Percentiles rank a stretch among this genome's conserved stretches.
Evolutionary conservation across 2,888 invertebrate species (phyloP).

Genomic region (Eurytoma californica): DNA sequence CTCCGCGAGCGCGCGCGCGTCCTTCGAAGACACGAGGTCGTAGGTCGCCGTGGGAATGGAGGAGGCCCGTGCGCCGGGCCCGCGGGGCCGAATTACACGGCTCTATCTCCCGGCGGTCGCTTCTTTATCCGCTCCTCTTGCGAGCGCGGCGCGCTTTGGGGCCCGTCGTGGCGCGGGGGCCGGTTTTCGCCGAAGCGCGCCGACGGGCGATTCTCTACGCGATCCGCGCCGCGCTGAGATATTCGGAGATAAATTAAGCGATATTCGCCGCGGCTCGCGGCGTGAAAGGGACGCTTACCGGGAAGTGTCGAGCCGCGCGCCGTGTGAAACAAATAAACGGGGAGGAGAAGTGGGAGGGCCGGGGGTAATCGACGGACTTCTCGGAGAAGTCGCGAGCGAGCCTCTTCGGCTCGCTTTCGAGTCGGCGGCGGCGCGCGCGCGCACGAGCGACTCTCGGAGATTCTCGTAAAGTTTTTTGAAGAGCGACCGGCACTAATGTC

Average conservation of each 20-base stretch:
- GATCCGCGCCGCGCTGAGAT: slow-evolving; percentile 4
- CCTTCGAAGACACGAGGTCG: slow-evolving; percentile 61
- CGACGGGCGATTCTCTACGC: slow-evolving; percentile 26
- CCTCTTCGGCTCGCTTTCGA: not conserved
- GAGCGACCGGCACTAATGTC: slow-evolving; percentile 7
- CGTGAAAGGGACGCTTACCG: slow-evolving; percentile 50
- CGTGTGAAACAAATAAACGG: slow-evolving; percentile 46
- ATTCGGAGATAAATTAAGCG: slow-evolving; percentile 52
- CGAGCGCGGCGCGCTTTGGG: not conserved
- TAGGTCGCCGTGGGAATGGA: slow-evolving; percentile 69
- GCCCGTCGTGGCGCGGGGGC: not conserved
- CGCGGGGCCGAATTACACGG: slow-evolving; percentile 66
- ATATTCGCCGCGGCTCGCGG: slow-evolving; percentile 32
- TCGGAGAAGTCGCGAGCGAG: slow-evolving; percentile 37
- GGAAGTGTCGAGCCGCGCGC: slow-evolving; percentile 44
- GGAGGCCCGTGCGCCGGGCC: slow-evolving; percentile 62
- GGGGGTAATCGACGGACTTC: slow-evolving; percentile 45
- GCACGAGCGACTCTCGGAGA: not conserved
- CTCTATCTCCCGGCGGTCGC: slow-evolving; percentile 58
- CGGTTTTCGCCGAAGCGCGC: slow-evolving; percentile 47
- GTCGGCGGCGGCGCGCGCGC: not conserved
- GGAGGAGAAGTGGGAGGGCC: slow-evolving; percentile 47
- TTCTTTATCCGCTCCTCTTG: not conserved
- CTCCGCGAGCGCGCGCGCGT: not conserved
- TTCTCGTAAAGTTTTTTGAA: slow-evolving; percentile 37